These are phyloP conservation scores for Urocynchramus pylzowi DNA, from an alignment of 2,113 vertebrate genomes.

Conservation along the genomic window DNA sequence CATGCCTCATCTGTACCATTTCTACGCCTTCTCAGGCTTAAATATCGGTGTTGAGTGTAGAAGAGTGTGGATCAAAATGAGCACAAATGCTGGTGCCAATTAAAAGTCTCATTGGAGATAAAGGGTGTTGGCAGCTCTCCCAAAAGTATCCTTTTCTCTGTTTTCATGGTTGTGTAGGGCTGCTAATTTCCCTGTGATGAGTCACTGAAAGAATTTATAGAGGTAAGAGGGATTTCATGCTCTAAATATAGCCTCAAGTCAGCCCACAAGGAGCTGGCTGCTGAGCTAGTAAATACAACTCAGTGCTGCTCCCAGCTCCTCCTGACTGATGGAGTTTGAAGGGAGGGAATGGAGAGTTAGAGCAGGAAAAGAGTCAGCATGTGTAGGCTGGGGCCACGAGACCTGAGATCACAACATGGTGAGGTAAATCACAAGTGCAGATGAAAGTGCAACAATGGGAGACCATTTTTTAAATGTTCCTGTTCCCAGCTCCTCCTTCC, in stretches of 20 bases:
- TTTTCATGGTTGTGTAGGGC: background rate
- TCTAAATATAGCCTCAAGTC: background rate
- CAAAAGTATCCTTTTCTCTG: background rate
- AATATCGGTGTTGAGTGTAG: background rate
- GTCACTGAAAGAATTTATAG: background rate
- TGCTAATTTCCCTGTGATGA: background rate
- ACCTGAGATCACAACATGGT: background rate
- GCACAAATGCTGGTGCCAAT: background rate
- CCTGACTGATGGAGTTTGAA: background rate
- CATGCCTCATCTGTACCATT: background rate
- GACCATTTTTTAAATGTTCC: background rate
- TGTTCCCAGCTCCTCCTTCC: background rate
- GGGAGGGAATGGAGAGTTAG: background rate
- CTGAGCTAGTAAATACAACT: background rate
- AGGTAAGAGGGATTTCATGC: slow-evolving; percentile 17
- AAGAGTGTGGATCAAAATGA: background rate
- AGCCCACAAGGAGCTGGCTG: background rate
- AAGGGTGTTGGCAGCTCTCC: background rate
- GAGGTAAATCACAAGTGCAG: background rate
- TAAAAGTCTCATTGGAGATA: background rate
- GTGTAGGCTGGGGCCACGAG: background rate
- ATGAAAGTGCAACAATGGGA: background rate
- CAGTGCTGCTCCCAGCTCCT: background rate
- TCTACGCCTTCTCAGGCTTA: background rate
- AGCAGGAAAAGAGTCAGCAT: background rate